Percentiles rank a stretch among this genome's conserved stretches.
phyloP scores from a whole-genome alignment of 2,113 vertebrate genomes.

The Panurus biarmicus region DNA sequence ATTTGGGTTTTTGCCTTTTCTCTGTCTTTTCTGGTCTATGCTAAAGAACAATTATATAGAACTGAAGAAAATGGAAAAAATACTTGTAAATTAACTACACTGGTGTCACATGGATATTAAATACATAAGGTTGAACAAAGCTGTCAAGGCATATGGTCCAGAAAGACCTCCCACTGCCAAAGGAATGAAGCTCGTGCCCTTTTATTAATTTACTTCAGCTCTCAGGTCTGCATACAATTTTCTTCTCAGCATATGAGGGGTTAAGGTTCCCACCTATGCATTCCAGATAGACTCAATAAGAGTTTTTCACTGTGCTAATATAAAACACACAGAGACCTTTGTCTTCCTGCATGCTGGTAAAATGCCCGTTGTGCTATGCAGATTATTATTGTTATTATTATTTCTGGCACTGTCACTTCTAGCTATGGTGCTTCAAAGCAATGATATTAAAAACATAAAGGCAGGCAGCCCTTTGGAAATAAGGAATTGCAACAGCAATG shows the following conservation, averaged over 20 bases:
- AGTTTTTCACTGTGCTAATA: constrained; percentile 37
- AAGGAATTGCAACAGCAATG: not conserved
- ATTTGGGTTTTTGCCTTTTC: not conserved
- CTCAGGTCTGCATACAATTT: constrained; percentile 20
- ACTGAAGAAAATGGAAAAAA: constrained; percentile 29
- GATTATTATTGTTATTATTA: constrained; percentile 62
- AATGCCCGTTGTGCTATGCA: constrained; percentile 43
- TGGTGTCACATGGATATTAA: not conserved
- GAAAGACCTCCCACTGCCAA: constrained; percentile 29
- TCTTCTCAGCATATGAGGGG: constrained; percentile 28
- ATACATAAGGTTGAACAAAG: not conserved
- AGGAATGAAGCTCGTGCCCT: constrained; percentile 9
- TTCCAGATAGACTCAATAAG: constrained; percentile 35
- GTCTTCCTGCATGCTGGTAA: constrained; percentile 38
- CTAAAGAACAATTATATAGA: not conserved
- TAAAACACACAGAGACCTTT: constrained; percentile 46
- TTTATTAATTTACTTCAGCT: constrained; percentile 14
- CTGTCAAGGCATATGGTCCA: constrained; percentile 9
- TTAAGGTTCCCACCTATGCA: constrained; percentile 56
- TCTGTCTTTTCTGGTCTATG: not conserved
- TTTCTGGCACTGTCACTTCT: constrained; percentile 41
- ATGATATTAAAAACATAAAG: constrained; percentile 55
- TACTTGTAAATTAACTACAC: not conserved
- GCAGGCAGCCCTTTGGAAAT: constrained; percentile 21
- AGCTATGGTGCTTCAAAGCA: constrained; percentile 54